Evolutionary conservation across 2,113 vertebrate genomes (phyloP).

Genomic region (Excalfactoria chinensis): DNA sequence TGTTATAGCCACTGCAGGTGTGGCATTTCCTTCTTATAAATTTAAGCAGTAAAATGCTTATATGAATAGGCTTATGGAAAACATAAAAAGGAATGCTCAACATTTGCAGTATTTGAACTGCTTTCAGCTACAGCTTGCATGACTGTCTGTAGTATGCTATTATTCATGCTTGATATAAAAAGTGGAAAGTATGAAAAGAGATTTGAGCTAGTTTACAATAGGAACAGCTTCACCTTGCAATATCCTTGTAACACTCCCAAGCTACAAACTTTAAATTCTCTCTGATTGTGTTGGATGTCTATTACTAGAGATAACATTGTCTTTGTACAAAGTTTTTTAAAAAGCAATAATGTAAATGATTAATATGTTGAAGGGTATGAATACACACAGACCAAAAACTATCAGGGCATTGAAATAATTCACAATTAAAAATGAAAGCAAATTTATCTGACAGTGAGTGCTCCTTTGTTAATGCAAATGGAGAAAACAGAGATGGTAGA

Average conservation of each 20-base stretch:
- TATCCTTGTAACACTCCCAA: background rate
- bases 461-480: background rate
- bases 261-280: background rate
- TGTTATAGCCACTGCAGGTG: background rate
- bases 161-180: background rate
- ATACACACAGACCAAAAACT: background rate
- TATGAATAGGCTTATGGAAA: background rate
- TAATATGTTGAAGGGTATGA: background rate
- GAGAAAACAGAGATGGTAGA: background rate
- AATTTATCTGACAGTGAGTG: background rate
- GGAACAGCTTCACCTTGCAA: background rate
- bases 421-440: background rate
- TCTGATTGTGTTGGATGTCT: background rate
- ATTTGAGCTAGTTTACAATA: background rate
- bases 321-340: background rate
- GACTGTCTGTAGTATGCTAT: background rate
- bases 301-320: background rate
- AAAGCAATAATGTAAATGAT: background rate
- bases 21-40: background rate
- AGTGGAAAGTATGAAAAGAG: background rate
- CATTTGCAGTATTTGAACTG: background rate
- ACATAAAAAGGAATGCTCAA: background rate
- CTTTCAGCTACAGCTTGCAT: background rate
- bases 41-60: background rate
- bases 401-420: background rate